Percentiles rank a stretch among this genome's conserved stretches.
Conservation (phyloP, 2,113 vertebrate genomes). For the Lethenteron reissneri region DNA sequence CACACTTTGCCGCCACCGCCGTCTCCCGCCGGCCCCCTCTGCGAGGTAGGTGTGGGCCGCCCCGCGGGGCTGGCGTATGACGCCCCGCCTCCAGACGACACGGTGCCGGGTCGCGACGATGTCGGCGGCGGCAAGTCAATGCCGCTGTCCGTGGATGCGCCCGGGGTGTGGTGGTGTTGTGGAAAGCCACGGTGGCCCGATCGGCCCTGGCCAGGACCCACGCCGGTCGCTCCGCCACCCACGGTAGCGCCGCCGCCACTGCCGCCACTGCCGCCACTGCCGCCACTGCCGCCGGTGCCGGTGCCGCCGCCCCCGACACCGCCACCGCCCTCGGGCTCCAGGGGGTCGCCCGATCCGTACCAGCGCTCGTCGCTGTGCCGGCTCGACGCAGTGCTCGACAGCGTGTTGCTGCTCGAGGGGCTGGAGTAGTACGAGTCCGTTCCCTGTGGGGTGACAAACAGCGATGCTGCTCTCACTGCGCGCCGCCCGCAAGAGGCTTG, state of each 20-base stretch:
- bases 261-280: slow-evolving; percentile 7
- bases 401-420: slow-evolving; percentile 73
- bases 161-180: slow-evolving; percentile 38
- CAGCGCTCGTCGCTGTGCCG: slow-evolving; percentile 68
- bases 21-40: no score
- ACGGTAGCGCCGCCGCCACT: not conserved
- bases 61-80: no score
- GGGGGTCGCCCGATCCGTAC: slow-evolving; percentile 35
- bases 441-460: not conserved
- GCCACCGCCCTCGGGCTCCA: slow-evolving; percentile 26
- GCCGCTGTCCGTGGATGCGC: slow-evolving; percentile 58
- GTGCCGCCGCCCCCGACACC: not conserved
- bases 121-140: slow-evolving; percentile 25
- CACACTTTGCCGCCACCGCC: no score
- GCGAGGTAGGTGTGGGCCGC: no score
- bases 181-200: not conserved
- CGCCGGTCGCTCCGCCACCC: not conserved
- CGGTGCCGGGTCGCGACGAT: no score
- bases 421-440: slow-evolving; percentile 39
- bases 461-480: no score
- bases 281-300: not conserved
- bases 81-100: no score
- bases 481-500: no score
- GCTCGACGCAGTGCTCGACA: slow-evolving; percentile 73
- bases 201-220: not conserved